phyloP scores from a whole-genome alignment of 2,888 invertebrate genomes.

The Argyra leucocephala region DNA sequence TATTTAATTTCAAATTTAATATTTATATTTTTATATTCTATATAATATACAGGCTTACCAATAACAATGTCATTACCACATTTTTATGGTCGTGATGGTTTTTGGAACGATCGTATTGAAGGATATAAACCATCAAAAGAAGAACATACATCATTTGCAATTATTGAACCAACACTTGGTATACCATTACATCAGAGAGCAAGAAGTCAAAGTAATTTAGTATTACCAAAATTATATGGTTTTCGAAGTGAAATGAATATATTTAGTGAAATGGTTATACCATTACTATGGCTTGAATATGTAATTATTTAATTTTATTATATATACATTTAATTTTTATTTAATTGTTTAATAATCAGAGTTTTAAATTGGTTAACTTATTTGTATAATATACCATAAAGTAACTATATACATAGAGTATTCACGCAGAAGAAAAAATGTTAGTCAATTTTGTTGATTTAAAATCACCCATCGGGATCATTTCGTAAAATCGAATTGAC shows the following conservation, averaged over 20 bases:
- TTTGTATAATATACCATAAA: too few relatives aligned
- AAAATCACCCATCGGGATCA: too few relatives aligned
- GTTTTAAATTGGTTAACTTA: too few relatives aligned
- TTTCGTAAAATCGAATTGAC: too few relatives aligned
- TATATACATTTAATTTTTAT: neutral
- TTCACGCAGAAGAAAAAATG: too few relatives aligned
- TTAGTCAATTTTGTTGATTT: too few relatives aligned
- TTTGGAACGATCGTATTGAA: conserved; percentile 46
- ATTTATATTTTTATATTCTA: neutral
- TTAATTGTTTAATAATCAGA: neutral
- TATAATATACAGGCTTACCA: conserved; percentile 49
- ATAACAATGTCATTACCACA: conserved; percentile 63
- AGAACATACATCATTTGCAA: conserved; percentile 55
- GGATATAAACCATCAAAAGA: conserved; percentile 51
- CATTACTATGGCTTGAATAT: conserved; percentile 62
- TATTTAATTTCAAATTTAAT: neutral
- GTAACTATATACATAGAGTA: too few relatives aligned
- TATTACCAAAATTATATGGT: conserved; percentile 48
- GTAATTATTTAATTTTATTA: conserved; percentile 46
- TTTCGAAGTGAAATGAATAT: conserved; percentile 45
- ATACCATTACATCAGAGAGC: conserved; percentile 54
- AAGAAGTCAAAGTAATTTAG: conserved; percentile 56
- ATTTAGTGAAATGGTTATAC: conserved; percentile 52
- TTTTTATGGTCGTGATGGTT: conserved; percentile 47
- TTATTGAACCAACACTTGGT: conserved; percentile 61